Percentiles rank a stretch among this genome's conserved stretches.
phyloP scores from a whole-genome alignment of 2,797 vertebrate genomes.

The Trichosurus vulpecula region DNA sequence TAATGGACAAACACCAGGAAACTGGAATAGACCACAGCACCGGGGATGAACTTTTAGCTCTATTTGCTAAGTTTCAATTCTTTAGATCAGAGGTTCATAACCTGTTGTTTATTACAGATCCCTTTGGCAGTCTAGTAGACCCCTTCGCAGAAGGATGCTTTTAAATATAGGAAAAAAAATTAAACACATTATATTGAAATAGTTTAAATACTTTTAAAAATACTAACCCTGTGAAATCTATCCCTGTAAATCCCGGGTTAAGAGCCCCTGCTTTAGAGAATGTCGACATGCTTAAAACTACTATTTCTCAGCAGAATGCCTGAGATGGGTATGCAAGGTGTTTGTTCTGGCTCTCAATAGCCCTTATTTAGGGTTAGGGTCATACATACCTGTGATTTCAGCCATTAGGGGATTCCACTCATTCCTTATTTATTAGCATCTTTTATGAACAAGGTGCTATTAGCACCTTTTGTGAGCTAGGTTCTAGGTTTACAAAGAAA shows the following conservation, averaged over 20 bases:
- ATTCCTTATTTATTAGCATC: background rate
- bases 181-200: background rate
- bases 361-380: background rate
- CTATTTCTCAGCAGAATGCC: background rate
- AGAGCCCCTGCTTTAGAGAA: background rate
- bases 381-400: background rate
- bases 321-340: background rate
- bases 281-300: background rate
- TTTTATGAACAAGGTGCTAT: background rate
- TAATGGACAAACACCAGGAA: background rate
- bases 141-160: background rate
- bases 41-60: background rate
- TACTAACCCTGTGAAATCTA: background rate
- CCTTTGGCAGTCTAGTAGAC: background rate
- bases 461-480: no score
- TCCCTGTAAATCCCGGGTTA: background rate
- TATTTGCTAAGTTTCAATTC: background rate
- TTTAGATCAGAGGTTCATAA: background rate
- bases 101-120: background rate
- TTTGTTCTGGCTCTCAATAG: background rate
- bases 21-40: background rate
- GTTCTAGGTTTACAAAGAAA: background rate
- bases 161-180: background rate
- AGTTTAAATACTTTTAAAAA: background rate
- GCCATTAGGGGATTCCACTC: background rate